These are phyloP conservation scores for Lepeophtheirus salmonis DNA, from an alignment of 1,140 invertebrate genomes.

Conservation along the genomic window DNA sequence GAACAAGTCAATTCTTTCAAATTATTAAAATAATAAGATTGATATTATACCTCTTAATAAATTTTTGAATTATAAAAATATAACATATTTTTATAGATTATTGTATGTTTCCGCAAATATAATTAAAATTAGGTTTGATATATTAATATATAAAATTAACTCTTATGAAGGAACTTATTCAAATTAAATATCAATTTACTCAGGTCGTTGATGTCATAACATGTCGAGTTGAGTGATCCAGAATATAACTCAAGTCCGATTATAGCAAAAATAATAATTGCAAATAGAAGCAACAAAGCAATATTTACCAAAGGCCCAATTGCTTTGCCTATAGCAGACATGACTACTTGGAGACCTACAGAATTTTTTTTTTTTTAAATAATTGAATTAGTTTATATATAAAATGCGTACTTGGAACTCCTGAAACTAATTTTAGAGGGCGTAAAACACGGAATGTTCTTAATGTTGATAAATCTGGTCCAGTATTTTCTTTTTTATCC, in stretches of 20 bases:
- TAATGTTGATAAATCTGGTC: conserved; percentile 73
- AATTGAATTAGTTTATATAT: not conserved
- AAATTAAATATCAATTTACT: too few relatives aligned
- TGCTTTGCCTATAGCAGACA: conserved; percentile 99
- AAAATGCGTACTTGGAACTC: conserved; percentile 86
- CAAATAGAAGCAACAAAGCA: conserved; percentile 95
- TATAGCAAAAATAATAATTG: conserved; percentile 99
- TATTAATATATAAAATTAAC: too few relatives aligned
- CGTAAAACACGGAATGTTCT: conserved; percentile 88
- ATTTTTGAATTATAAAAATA: too few relatives aligned
- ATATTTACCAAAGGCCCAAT: conserved; percentile 99
- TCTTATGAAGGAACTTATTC: too few relatives aligned
- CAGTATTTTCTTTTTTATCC: conserved; percentile 10
- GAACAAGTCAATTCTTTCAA: too few relatives aligned
- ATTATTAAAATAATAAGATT: too few relatives aligned
- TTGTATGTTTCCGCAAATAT: too few relatives aligned
- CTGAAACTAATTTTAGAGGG: conserved; percentile 87
- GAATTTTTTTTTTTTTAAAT: not conserved
- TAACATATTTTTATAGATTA: too few relatives aligned
- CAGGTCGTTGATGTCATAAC: conserved; percentile 75
- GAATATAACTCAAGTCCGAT: conserved; percentile 99
- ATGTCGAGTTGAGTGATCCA: conserved; percentile 95
- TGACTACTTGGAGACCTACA: conserved; percentile 96
- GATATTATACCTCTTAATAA: too few relatives aligned
- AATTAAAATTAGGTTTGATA: too few relatives aligned